Conservation (phyloP, 2,113 vertebrate genomes). For the Sinocyclocheilus anophthalmus region DNA sequence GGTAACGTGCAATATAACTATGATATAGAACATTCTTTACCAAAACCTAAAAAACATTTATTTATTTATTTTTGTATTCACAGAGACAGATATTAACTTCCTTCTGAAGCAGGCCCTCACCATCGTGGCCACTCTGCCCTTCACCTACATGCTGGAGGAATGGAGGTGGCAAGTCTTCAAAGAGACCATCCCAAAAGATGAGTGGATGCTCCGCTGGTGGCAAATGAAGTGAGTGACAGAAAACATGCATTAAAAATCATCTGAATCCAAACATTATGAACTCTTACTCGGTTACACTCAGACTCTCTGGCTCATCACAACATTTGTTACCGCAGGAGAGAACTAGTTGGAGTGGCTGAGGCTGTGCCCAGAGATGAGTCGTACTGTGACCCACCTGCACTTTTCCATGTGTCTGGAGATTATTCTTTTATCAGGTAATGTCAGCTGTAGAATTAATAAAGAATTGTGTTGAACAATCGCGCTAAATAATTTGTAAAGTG, state of each 20-base stretch:
- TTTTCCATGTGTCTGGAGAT: slow-evolving; percentile 96
- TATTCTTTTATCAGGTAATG: slow-evolving; percentile 95
- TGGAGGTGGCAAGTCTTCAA: slow-evolving; percentile 95
- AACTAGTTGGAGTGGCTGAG: slow-evolving; percentile 91
- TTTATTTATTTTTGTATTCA: neutral
- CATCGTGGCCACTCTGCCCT: slow-evolving; percentile 93
- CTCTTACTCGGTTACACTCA: neutral
- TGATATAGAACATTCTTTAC: neutral
- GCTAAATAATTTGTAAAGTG: too few species aligned
- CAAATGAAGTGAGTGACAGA: slow-evolving; percentile 90
- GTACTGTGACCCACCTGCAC: slow-evolving; percentile 87
- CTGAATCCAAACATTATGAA: neutral
- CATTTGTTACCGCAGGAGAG: slow-evolving; percentile 74
- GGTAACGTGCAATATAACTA: slow-evolving; percentile 68
- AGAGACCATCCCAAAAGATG: slow-evolving; percentile 82
- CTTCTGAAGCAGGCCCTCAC: slow-evolving; percentile 92
- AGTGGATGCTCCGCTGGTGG: slow-evolving; percentile 94
- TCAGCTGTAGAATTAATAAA: too few species aligned
- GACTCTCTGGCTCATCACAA: neutral
- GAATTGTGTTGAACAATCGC: too few species aligned
- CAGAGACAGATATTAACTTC: slow-evolving; percentile 96
- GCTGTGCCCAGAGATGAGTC: slow-evolving; percentile 88
- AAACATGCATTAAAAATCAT: neutral
- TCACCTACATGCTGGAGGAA: slow-evolving; percentile 97
- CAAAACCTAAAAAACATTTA: neutral